Conservation (phyloP, 2,113 vertebrate species). For the Gallinago media region DNA sequence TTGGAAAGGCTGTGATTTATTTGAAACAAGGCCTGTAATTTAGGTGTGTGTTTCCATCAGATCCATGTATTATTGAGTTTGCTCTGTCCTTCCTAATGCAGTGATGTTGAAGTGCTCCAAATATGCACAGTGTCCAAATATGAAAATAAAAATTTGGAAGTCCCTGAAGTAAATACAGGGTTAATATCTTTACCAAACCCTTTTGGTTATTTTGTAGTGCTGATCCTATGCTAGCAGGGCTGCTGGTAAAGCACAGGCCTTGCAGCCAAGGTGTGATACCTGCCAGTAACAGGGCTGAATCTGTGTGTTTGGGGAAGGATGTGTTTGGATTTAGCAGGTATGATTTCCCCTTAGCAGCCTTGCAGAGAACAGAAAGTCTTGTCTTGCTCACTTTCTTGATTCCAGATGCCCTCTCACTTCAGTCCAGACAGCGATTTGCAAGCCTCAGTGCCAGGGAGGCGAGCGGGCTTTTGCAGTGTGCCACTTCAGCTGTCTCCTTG, state of each 20-base stretch:
- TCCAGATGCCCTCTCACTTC: not conserved
- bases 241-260: not conserved
- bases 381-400: rapidly evolving
- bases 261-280: not conserved
- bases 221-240: not conserved
- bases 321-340: not conserved
- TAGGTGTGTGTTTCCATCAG: not conserved
- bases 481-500: not conserved
- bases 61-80: not conserved
- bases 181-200: not conserved
- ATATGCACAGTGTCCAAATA: not conserved
- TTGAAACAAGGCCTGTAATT: not conserved
- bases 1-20: constrained; percentile 3
- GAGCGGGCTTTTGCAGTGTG: not conserved
- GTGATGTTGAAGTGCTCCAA: not conserved
- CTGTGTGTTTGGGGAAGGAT: not conserved
- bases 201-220: not conserved
- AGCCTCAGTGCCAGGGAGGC: not conserved
- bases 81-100: not conserved
- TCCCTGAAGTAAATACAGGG: not conserved
- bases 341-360: not conserved
- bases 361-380: not conserved
- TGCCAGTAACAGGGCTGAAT: not conserved
- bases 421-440: not conserved
- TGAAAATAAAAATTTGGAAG: not conserved